Evolutionary conservation across 1,140 invertebrate genomes (phyloP).

Genomic region (Mylabris phalerata): DNA sequence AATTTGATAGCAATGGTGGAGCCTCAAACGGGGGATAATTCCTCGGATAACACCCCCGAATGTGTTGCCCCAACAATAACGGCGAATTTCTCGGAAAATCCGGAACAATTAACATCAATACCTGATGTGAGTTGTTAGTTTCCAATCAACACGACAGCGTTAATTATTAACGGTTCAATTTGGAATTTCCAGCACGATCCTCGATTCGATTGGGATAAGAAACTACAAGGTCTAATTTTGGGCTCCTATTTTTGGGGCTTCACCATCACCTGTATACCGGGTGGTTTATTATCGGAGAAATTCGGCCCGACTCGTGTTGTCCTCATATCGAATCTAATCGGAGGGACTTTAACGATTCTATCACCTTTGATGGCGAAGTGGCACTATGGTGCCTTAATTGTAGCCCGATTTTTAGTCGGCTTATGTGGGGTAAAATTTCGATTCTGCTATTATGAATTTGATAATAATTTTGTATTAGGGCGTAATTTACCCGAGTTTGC

Average conservation of each 20-base stretch:
- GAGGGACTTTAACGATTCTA: conserved; percentile 61
- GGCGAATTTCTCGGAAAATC: conserved; percentile 9
- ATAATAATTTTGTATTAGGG: conserved; percentile 44
- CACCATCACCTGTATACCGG: conserved; percentile 35
- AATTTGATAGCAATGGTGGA: conserved; percentile 61
- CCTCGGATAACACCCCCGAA: conserved; percentile 21
- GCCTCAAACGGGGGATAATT: neutral
- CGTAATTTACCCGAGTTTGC: conserved; percentile 63
- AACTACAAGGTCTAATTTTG: conserved; percentile 56
- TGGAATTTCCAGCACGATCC: conserved; percentile 34
- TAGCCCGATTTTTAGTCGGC: conserved; percentile 48
- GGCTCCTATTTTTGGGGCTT: conserved; percentile 62
- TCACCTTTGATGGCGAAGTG: conserved; percentile 56
- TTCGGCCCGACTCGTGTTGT: conserved; percentile 56
- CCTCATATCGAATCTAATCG: conserved; percentile 56
- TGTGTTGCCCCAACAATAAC: conserved; percentile 17
- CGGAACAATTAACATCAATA: conserved; percentile 13
- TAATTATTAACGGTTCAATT: neutral
- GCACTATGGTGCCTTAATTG: conserved; percentile 55
- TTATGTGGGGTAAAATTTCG: neutral
- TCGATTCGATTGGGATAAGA: conserved; percentile 52
- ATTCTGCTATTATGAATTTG: neutral
- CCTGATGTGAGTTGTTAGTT: conserved; percentile 21
- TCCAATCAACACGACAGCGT: neutral
- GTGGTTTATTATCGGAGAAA: conserved; percentile 39